Conservation (phyloP, 2,797 vertebrate genomes). For the Alauda arvensis region DNA sequence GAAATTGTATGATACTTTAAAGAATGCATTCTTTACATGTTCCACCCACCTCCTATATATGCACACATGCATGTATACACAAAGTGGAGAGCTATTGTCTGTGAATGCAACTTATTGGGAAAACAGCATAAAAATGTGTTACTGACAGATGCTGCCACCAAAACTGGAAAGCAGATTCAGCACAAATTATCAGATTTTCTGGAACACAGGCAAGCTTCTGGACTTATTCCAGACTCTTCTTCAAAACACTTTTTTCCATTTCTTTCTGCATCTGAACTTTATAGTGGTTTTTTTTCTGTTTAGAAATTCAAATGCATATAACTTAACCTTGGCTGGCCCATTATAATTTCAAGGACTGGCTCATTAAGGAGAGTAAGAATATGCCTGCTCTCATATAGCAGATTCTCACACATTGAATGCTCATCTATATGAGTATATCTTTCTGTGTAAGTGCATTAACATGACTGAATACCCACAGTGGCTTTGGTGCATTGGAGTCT, state of each 20-base stretch:
- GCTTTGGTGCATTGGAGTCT: neutral
- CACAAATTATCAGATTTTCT: conserved; percentile 13
- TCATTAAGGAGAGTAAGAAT: neutral
- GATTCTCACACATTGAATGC: neutral
- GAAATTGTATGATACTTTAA: neutral
- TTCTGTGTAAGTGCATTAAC: neutral
- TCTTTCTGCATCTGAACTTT: neutral
- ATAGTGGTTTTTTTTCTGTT: neutral
- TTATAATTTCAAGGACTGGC: neutral
- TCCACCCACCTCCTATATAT: rapidly evolving
- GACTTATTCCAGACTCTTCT: neutral
- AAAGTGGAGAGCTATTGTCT: neutral
- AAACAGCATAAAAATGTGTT: neutral
- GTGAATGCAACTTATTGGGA: neutral
- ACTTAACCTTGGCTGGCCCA: neutral
- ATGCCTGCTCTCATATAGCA: neutral
- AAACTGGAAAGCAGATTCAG: neutral
- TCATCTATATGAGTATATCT: neutral
- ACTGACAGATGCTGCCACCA: neutral
- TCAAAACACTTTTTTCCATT: neutral
- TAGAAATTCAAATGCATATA: neutral
- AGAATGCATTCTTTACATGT: neutral
- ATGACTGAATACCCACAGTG: neutral
- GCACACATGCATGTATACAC: neutral
- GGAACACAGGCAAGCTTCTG: conserved; percentile 2